These are phyloP conservation scores for Dermolepida albohirtum DNA, from an alignment of 2,888 invertebrate species.

Conservation along the genomic window DNA sequence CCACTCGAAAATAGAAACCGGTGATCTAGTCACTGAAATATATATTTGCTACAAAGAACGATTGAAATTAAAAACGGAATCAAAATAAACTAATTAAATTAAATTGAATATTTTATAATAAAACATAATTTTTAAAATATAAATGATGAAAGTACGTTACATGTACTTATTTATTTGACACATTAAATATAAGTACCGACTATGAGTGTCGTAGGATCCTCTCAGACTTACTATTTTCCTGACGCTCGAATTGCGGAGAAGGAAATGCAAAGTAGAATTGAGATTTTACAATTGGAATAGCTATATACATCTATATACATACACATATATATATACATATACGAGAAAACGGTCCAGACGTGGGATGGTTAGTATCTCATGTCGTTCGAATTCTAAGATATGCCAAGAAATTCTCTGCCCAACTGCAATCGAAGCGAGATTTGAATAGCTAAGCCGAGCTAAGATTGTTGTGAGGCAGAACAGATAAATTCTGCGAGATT, in stretches of 20 bases:
- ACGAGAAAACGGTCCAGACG: constrained; percentile 60
- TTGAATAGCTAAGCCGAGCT: constrained; percentile 67
- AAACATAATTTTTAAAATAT: neutral
- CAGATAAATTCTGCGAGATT: constrained; percentile 61
- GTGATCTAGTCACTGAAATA: too few species aligned
- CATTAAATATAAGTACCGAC: constrained; percentile 12
- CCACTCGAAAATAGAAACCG: too few species aligned
- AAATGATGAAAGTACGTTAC: constrained; percentile 6
- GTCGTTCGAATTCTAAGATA: constrained; percentile 50
- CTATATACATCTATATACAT: constrained; percentile 64
- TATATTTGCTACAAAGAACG: too few species aligned
- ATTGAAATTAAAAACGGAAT: too few species aligned
- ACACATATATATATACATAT: constrained; percentile 63
- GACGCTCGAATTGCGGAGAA: constrained; percentile 55
- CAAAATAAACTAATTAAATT: too few species aligned
- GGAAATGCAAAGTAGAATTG: constrained; percentile 66
- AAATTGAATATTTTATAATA: neutral
- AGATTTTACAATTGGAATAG: constrained; percentile 66
- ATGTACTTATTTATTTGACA: constrained; percentile 4
- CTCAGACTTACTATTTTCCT: constrained; percentile 42
- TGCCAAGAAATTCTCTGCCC: constrained; percentile 61
- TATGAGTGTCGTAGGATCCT: constrained; percentile 22
- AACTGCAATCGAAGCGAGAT: constrained; percentile 66
- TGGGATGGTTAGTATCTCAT: constrained; percentile 49
- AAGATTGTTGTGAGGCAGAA: constrained; percentile 64